Evolutionary conservation across 2,113 vertebrate species (phyloP), one percentile per base, ranked within the genome.

Genomic region (Proterorhinus semilunaris): DNA sequence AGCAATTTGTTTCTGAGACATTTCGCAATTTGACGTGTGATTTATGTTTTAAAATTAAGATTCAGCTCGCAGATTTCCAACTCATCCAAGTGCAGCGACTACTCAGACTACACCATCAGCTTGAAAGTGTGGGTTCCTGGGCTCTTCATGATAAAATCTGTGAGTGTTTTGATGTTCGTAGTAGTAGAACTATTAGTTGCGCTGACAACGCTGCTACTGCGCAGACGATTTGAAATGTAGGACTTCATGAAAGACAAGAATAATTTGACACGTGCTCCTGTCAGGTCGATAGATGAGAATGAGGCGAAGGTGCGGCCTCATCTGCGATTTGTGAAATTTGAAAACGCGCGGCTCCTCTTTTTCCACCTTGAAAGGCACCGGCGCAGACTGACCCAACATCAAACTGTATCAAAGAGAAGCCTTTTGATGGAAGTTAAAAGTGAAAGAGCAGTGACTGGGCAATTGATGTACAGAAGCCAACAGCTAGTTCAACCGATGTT

Each of bases 381-480:
- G 75, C 67, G 79, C 80, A 80, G 68, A 52, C 76, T 83, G 79
- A 83, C 82, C 82, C 87, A 81, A 84, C 84, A 83, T 88, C 86
- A 82, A 68, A 86, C 79, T 81, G 66, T 83, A 87, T 88, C 86
- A 88, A 89, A 89, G 83, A 70, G 76, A 81, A 71, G 47, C 75
- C 27, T 86, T 89, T 86, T 88, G 85, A 89, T 82, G 63, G 82
- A 85, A 87, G 82, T 87, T 84, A 80, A 85, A 89, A 89, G 89
- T 82, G 76, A 83, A 78, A 81, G 51, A 85, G 78, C 62, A 45
- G 12, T 83, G 84, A 86, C 85, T 87, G 78, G 75, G 49, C 81
- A 81, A 85, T 75, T 76, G 81, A 81, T 85, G 80, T 75, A 78
- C 62, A 74, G 78, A 79, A 81, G 73, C 76, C 61, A 73, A 83